Evolutionary conservation across 92 coral and sea anemone species (phyloP).

Genomic region (Isaurus tuberculatus): DNA sequence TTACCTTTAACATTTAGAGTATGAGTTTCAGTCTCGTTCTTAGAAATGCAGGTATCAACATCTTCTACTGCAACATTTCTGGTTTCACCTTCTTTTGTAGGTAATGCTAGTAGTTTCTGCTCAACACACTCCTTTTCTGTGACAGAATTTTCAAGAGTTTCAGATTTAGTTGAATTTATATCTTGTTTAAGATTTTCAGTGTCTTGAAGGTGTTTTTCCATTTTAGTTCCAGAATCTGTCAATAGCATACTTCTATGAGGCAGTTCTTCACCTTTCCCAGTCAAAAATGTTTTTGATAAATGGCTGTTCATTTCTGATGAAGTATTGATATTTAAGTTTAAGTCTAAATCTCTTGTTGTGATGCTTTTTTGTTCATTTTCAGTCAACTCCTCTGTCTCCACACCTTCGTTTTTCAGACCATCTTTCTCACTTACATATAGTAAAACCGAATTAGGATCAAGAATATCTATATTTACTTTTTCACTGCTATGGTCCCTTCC

Average conservation of each 20-base stretch:
- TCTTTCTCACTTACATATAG: background rate
- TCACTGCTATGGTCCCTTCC: background rate
- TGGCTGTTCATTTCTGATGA: background rate
- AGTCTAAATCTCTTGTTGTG: background rate
- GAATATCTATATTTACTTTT: background rate
- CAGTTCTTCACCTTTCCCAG: background rate
- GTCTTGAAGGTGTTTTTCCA: background rate
- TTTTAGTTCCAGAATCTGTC: background rate
- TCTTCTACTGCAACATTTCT: constrained; percentile 47
- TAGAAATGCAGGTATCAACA: background rate
- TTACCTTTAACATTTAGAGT: constrained; percentile 31
- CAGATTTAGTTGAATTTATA: background rate
- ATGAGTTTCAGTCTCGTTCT: constrained; percentile 25
- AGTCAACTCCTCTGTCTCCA: background rate
- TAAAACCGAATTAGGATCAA: constrained; percentile 29
- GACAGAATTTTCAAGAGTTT: background rate
- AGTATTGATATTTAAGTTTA: background rate
- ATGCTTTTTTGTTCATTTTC: background rate
- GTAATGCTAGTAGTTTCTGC: background rate
- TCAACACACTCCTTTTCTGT: constrained; percentile 50
- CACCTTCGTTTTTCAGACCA: background rate
- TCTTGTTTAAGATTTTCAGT: background rate
- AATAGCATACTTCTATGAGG: background rate
- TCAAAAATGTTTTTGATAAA: background rate
- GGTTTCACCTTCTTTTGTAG: constrained; percentile 8